Conservation (phyloP, 2,797 vertebrate genomes). For the Antennarius maculatus region DNA sequence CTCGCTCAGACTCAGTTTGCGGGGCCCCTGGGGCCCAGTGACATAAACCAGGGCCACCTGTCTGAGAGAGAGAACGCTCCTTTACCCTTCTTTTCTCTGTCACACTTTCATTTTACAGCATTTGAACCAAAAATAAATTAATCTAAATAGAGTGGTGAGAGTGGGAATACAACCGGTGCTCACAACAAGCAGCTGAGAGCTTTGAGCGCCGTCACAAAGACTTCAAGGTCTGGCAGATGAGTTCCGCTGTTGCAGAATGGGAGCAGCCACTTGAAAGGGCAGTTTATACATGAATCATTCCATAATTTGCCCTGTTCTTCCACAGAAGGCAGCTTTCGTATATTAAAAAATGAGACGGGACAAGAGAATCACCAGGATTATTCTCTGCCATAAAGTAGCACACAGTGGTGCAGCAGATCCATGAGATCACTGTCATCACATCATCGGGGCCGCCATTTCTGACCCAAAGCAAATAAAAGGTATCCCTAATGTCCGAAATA, state of each 20-base stretch:
- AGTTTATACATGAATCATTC: conserved; percentile 70
- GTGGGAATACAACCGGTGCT: conserved; percentile 79
- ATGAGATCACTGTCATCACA: conserved; percentile 67
- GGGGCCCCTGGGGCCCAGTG: conserved; percentile 77
- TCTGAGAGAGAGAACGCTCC: conserved; percentile 73
- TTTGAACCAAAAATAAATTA: conserved; percentile 85
- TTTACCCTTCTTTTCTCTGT: conserved; percentile 66
- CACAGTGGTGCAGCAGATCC: conserved; percentile 8
- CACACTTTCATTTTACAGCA: conserved; percentile 73
- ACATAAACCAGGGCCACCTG: conserved; percentile 84
- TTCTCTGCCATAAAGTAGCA: conserved; percentile 34
- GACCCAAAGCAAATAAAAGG: conserved; percentile 81
- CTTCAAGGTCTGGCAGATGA: conserved; percentile 52
- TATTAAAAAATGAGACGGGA: conserved; percentile 48
- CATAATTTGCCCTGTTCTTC: conserved; percentile 52
- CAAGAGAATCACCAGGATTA: conserved; percentile 49
- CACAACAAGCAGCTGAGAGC: conserved; percentile 70
- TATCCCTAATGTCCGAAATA: conserved; percentile 67
- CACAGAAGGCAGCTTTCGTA: conserved; percentile 39
- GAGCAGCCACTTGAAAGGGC: conserved; percentile 65
- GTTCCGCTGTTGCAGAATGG: conserved; percentile 45
- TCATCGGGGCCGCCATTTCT: conserved; percentile 73
- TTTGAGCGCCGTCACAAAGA: conserved; percentile 68
- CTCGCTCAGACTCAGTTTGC: conserved; percentile 73
- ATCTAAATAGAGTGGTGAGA: conserved; percentile 84